These are phyloP conservation scores for Lasioglossum malachurum DNA, from an alignment of 2,888 invertebrate species.

Conservation along the genomic window DNA sequence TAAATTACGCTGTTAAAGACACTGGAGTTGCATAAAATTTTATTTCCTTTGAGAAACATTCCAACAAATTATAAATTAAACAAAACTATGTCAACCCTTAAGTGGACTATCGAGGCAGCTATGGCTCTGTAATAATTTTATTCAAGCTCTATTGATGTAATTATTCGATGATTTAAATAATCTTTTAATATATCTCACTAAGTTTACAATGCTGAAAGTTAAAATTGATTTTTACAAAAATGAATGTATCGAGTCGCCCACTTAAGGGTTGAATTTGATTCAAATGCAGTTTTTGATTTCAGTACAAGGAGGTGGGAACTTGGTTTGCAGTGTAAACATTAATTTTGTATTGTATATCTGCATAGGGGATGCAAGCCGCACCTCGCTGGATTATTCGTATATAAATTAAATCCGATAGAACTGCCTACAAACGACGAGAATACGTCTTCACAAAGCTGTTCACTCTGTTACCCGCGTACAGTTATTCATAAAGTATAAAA, in stretches of 20 bases:
- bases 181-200: neutral
- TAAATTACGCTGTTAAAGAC: neutral
- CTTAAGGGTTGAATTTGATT: slow-evolving; percentile 1
- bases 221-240: neutral
- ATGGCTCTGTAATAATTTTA: neutral
- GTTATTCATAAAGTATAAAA: slow-evolving; percentile 66
- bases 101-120: neutral
- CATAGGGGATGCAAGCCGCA: neutral
- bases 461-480: slow-evolving; percentile 28
- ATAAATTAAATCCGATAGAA: slow-evolving; percentile 34
- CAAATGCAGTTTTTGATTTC: neutral
- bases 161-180: neutral
- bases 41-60: neutral
- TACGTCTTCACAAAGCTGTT: slow-evolving; percentile 38
- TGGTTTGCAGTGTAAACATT: slow-evolving; percentile 23
- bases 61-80: neutral
- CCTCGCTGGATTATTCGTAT: neutral
- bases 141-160: neutral
- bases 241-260: neutral
- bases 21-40: neutral
- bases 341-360: slow-evolving; percentile 24
- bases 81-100: neutral
- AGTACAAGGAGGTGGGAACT: neutral
- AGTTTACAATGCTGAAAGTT: neutral
- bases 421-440: slow-evolving; percentile 14